phyloP scores from a whole-genome alignment of 30 jellyfish, hydroid and myxozoan species.

The Sanderia malayensis region DNA sequence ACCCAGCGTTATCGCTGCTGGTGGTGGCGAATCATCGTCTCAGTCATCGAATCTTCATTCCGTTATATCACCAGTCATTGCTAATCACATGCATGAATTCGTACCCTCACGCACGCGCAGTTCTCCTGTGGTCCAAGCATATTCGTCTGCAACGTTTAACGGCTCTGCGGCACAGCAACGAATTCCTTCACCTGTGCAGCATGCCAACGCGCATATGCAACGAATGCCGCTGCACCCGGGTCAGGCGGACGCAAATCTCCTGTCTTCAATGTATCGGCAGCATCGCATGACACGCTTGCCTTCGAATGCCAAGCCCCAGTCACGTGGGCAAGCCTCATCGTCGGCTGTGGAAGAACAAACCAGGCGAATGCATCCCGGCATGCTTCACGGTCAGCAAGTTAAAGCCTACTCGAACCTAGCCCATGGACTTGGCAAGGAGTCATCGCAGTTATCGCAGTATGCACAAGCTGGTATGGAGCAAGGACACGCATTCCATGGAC shows the following conservation, averaged over 20 bases:
- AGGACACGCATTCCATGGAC: slow-evolving; percentile 54
- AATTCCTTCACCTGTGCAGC: slow-evolving; percentile 42
- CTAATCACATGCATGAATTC: slow-evolving; percentile 30
- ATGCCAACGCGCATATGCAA: slow-evolving; percentile 19
- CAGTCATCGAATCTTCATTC: slow-evolving; percentile 44
- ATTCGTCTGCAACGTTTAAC: slow-evolving; percentile 22
- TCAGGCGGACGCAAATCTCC: slow-evolving; percentile 42
- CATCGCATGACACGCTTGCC: slow-evolving; percentile 57
- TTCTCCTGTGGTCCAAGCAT: slow-evolving; percentile 39
- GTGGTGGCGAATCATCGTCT: neutral
- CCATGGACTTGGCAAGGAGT: slow-evolving; percentile 40
- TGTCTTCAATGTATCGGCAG: slow-evolving; percentile 38
- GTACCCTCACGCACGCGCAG: slow-evolving; percentile 29
- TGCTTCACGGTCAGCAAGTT: slow-evolving; percentile 41
- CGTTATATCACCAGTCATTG: slow-evolving; percentile 47
- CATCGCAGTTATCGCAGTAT: slow-evolving; percentile 6
- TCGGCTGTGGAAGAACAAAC: slow-evolving; percentile 30
- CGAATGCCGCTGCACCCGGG: slow-evolving; percentile 49
- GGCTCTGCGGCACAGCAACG: slow-evolving; percentile 55
- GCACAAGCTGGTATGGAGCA: slow-evolving; percentile 35
- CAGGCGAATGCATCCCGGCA: slow-evolving; percentile 35
- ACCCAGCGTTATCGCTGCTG: too few species aligned
- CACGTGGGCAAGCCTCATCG: slow-evolving; percentile 46
- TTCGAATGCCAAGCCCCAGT: slow-evolving; percentile 30
- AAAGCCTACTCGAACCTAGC: slow-evolving; percentile 40